Base-by-base conservation (phyloP, 2,888 invertebrate genomes). In the Drosophila mercatorum region DNA sequence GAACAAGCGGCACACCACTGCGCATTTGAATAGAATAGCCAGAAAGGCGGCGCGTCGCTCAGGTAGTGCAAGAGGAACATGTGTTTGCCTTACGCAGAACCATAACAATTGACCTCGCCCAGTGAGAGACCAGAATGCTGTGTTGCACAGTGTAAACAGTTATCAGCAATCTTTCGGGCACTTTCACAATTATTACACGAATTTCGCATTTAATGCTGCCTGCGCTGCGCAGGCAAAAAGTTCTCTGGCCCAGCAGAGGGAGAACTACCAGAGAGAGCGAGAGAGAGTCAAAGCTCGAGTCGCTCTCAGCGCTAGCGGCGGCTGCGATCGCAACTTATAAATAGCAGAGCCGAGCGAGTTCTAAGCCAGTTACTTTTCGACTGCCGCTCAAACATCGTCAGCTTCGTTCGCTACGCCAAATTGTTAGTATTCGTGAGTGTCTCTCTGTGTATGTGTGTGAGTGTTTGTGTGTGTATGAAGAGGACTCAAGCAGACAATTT, bases 321-420 rank as follows among this genome's bases (percentile, higher is more conserved):
- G 12, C 57, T 17, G 63, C 63, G 60, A 78, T 63, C 72, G 22
- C 79, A 89, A 83, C 84, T 90, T 89, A 91, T 91, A 91, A 91
- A 91, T 90, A 91, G 72, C 80, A 76, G 84, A 77, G 36, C 63
- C 49, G 38, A 41, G 78, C 71, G 66, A 73, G 86, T 91, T 90
- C 83, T 83, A 72, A 55, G 69, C 34, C 88, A 79, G 91, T 91
- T 88, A 86, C 71, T 87, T 81, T 82, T 73, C 76, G 81, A 87
- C 83, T 72, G 84, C 66, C 82, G 81, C 80, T 77, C 75, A 69
- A 73, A 76, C 49, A 51, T 53, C 82, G 78, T 60, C 58, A 44
- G 73, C 74, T 62, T 68, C 69, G 77, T 68, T 69, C 70, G 52
- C 58, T 38, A 64, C 58, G 51, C 12, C 7, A 52, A 68, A 75